Evolutionary conservation across 2,797 vertebrate species (phyloP).

Genomic region (Sparidentex hasta): DNA sequence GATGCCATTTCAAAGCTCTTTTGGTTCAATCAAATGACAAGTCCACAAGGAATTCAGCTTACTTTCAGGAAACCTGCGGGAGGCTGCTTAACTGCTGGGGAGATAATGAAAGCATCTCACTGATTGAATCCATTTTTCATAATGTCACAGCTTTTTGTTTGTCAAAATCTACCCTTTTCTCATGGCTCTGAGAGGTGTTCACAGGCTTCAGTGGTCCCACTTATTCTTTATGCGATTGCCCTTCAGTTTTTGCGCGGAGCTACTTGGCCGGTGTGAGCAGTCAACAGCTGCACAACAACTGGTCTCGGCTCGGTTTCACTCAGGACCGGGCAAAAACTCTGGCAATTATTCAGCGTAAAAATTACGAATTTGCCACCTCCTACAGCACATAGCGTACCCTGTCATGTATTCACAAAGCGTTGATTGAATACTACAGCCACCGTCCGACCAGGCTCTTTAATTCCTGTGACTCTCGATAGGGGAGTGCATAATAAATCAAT

Average conservation of each 20-base stretch:
- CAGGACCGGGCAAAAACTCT: slow-evolving; percentile 17
- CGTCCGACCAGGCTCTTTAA: slow-evolving; percentile 53
- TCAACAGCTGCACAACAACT: slow-evolving; percentile 45
- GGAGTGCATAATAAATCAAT: slow-evolving; percentile 76
- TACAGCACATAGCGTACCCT: slow-evolving; percentile 15
- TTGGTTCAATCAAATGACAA: slow-evolving; percentile 66
- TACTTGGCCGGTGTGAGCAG: slow-evolving; percentile 43
- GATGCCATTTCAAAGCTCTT: slow-evolving; percentile 74
- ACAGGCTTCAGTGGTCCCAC: slow-evolving; percentile 31
- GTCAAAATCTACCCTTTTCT: slow-evolving; percentile 56
- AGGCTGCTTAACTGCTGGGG: slow-evolving; percentile 46
- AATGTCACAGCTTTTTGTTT: slow-evolving; percentile 68
- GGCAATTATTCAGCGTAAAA: slow-evolving; percentile 17
- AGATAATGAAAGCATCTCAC: slow-evolving; percentile 63
- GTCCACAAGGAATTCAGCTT: slow-evolving; percentile 63
- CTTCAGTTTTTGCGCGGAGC: slow-evolving; percentile 35
- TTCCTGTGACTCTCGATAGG: slow-evolving; percentile 55
- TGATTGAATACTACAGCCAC: slow-evolving; percentile 55
- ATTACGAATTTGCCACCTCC: slow-evolving; percentile 21
- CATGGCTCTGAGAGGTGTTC: slow-evolving; percentile 33
- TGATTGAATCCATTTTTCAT: slow-evolving; percentile 63
- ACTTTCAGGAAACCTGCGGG: slow-evolving; percentile 46
- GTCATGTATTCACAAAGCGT: slow-evolving; percentile 44
- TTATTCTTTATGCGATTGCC: slow-evolving; percentile 51
- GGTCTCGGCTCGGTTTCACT: slow-evolving; percentile 27